Evolutionary conservation across 2,888 invertebrate genomes (phyloP).

Genomic region (Leptothorax acervorum): DNA sequence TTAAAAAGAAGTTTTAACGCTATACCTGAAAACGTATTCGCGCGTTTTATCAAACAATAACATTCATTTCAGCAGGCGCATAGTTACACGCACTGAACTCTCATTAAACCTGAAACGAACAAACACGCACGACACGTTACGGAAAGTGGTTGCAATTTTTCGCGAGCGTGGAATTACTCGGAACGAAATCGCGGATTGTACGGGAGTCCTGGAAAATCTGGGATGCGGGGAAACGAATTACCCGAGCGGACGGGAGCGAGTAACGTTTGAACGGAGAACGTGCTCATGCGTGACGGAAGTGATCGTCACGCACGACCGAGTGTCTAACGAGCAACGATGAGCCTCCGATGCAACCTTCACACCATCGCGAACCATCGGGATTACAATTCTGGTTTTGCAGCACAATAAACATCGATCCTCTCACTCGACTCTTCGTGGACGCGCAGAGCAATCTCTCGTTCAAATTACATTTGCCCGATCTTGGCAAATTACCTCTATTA

Average conservation of each 20-base stretch:
- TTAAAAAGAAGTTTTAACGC: slow-evolving; percentile 7
- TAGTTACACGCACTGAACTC: slow-evolving; percentile 38
- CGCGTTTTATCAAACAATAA: slow-evolving; percentile 40
- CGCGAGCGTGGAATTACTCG: slow-evolving; percentile 44
- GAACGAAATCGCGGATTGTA: slow-evolving; percentile 37
- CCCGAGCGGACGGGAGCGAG: slow-evolving; percentile 34
- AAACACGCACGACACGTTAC: slow-evolving; percentile 37
- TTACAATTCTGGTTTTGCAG: slow-evolving; percentile 1
- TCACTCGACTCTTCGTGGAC: neutral
- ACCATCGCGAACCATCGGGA: slow-evolving; percentile 26
- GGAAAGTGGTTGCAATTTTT: slow-evolving; percentile 50
- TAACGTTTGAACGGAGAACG: slow-evolving; percentile 52
- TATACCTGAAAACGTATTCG: neutral
- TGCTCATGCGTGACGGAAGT: slow-evolving; percentile 59
- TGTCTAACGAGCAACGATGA: slow-evolving; percentile 71
- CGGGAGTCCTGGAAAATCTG: slow-evolving; percentile 47
- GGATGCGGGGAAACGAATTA: slow-evolving; percentile 53
- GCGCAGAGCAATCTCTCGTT: slow-evolving; percentile 2
- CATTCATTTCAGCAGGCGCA: slow-evolving; percentile 36
- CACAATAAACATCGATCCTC: slow-evolving; percentile 48
- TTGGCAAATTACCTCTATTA: slow-evolving; percentile 28
- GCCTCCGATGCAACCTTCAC: slow-evolving; percentile 57
- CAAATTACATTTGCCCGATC: slow-evolving; percentile 1
- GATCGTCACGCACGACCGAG: slow-evolving; percentile 73
- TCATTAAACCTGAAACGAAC: slow-evolving; percentile 45